A percentile compares a stretch with the other conserved stretches of the same genome.
Conservation (phyloP, 2,113 vertebrate species). For the Hippocampus guttulatus region DNA sequence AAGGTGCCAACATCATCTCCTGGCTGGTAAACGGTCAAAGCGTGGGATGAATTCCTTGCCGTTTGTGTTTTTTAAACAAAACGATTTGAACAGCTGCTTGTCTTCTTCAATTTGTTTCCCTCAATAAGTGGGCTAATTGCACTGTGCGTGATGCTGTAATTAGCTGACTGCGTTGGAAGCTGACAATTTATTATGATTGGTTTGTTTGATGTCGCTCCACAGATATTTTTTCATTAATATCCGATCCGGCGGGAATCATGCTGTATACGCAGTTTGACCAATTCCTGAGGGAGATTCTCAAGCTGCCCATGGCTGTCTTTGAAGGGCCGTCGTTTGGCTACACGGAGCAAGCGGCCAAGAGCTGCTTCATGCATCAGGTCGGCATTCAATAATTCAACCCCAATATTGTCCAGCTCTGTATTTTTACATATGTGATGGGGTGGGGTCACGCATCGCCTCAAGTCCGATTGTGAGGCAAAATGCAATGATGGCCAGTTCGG, state of each 20-base stretch:
- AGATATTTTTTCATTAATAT: slow-evolving; percentile 99
- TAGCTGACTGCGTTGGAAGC: slow-evolving; percentile 51
- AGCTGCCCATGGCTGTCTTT: slow-evolving; percentile 91
- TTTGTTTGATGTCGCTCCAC: slow-evolving; percentile 32
- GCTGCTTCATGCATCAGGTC: slow-evolving; percentile 94
- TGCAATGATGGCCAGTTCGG: no score
- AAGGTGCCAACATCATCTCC: slow-evolving; percentile 48
- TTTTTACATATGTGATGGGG: neutral
- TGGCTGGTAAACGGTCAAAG: slow-evolving; percentile 22
- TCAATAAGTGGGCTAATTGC: slow-evolving; percentile 61
- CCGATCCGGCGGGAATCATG: slow-evolving; percentile 89
- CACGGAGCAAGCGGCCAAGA: slow-evolving; percentile 88
- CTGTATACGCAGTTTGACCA: slow-evolving; percentile 89
- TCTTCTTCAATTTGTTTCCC: slow-evolving; percentile 61
- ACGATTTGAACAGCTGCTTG: slow-evolving; percentile 47
- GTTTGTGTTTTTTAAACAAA: slow-evolving; percentile 31
- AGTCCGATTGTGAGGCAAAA: no score
- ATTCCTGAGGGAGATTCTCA: slow-evolving; percentile 91
- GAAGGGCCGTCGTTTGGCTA: slow-evolving; percentile 98
- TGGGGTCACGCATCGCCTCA: no score
- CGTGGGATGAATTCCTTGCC: slow-evolving; percentile 15
- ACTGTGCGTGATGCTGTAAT: slow-evolving; percentile 58
- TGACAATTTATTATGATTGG: slow-evolving; percentile 56
- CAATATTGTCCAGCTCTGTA: neutral
- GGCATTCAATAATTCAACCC: neutral